A percentile compares a stretch with the other conserved stretches of the same genome.
These are phyloP conservation scores for Cataglyphis livida DNA, from an alignment of 2,888 invertebrate species.

Conservation along the genomic window DNA sequence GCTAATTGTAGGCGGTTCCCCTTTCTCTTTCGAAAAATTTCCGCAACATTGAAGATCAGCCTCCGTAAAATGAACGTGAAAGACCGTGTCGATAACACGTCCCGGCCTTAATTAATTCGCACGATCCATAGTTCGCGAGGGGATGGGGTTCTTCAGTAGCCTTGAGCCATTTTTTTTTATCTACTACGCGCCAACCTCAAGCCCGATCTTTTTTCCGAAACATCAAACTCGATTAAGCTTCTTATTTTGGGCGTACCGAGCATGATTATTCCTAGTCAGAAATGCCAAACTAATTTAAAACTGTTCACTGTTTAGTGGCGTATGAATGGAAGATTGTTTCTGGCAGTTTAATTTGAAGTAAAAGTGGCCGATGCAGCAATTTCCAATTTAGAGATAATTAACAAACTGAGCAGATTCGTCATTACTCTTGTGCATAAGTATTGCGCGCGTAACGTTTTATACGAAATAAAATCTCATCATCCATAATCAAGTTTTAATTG, in stretches of 20 bases:
- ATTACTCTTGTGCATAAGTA: neutral
- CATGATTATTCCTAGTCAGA: slow-evolving; percentile 47
- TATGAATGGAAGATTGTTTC: slow-evolving; percentile 63
- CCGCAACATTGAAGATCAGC: slow-evolving; percentile 48
- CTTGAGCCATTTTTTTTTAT: slow-evolving; percentile 47
- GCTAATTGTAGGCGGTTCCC: slow-evolving; percentile 4
- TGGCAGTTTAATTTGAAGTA: slow-evolving; percentile 66
- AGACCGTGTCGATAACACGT: slow-evolving; percentile 63
- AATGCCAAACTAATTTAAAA: slow-evolving; percentile 73
- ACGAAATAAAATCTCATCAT: slow-evolving; percentile 7
- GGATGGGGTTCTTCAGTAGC: slow-evolving; percentile 35
- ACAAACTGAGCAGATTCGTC: slow-evolving; percentile 33
- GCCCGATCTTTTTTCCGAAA: slow-evolving; percentile 53
- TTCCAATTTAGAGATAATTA: slow-evolving; percentile 66
- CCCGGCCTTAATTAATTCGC: slow-evolving; percentile 61
- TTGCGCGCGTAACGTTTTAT: neutral
- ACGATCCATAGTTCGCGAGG: slow-evolving; percentile 14
- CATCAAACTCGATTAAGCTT: slow-evolving; percentile 68
- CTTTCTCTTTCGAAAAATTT: slow-evolving; percentile 49
- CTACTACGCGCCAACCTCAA: slow-evolving; percentile 10
- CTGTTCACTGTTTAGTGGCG: slow-evolving; percentile 59
- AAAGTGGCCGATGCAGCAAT: slow-evolving; percentile 51
- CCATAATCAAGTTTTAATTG: slow-evolving; percentile 1
- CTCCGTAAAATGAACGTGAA: slow-evolving; percentile 54
- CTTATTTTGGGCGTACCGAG: slow-evolving; percentile 47